Base-by-base conservation (phyloP, 2,888 invertebrate genomes). In the Protonemura montana region DNA sequence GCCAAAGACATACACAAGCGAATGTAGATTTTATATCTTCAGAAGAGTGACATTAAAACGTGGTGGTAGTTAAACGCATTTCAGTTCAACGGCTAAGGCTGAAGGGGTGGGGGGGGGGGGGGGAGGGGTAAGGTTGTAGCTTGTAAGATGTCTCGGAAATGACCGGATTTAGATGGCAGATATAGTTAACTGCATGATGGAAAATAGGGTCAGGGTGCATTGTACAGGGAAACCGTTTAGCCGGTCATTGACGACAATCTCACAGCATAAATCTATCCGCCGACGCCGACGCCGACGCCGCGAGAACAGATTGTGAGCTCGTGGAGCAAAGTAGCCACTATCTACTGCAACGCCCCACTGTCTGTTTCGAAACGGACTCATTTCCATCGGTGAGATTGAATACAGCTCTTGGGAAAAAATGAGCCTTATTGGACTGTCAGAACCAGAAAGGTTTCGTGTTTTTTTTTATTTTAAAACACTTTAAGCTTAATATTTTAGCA, bases 71-170 rank as follows among this genome's bases (percentile, higher is more conserved):
- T 59, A 59, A 59, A 59, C 59, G 59, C 59, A 21, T 59, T 59
- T 59, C 59, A 59, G 59, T 21, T 10, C 1, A 59, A 59, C 59
- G 59, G 59, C 13, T 13, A 59, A 6, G 35, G 35, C n/a, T n/a
- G n/a, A n/a, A n/a, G n/a, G n/a, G n/a, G n/a, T n/a, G n/a, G n/a
- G n/a, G n/a, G n/a, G n/a, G n/a, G n/a, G n/a, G n/a, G n/a, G n/a
- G n/a, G n/a, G n/a, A n/a, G 59, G 59, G 59, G 21, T 3, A 59
- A 3, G 59, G 59, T 59, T 59, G 59, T 59, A 59, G 21, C 13
- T 59, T 59, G 59, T 59, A 59, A 59, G 59, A 59, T 59, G 59
- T 59, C 59, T 59, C 59, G 59, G 59, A 59, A 59, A 59, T 59
- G 59, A 21, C 59, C 59, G 59, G 59, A 59, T 59, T 59, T 59